Conservation (phyloP, 1,140 invertebrate genomes). For the Polyergus mexicanus region DNA sequence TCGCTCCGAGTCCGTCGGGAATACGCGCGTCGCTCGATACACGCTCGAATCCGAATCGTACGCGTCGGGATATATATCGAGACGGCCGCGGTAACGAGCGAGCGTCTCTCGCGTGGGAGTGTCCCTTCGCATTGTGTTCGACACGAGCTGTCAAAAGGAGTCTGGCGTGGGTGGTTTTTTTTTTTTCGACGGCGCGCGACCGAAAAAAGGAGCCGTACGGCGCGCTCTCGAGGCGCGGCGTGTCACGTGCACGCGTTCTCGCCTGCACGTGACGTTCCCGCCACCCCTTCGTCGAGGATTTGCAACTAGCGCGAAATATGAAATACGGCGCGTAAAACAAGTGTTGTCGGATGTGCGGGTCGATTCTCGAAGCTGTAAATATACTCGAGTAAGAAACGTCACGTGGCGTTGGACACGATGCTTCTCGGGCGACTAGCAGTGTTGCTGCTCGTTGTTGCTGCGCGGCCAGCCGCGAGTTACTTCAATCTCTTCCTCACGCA, state of each 20-base stretch:
- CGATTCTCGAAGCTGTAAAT: not conserved
- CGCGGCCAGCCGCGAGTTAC: slow-evolving; percentile 79
- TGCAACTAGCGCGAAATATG: slow-evolving; percentile 45
- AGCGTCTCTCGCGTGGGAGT: slow-evolving; percentile 43
- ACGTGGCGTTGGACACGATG: slow-evolving; percentile 72
- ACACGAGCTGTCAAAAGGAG: slow-evolving; percentile 67
- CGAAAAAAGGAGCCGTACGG: not conserved
- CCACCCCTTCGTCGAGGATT: not conserved
- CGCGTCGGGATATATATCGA: not conserved
- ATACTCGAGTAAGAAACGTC: slow-evolving; percentile 55
- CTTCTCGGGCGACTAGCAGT: slow-evolving; percentile 67
- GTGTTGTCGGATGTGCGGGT: slow-evolving; percentile 45
- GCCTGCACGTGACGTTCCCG: not conserved
- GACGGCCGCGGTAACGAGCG: not conserved
- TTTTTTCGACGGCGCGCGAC: not conserved
- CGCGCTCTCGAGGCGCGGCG: slow-evolving; percentile 14
- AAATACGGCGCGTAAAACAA: slow-evolving; percentile 39
- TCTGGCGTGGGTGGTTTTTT: not conserved
- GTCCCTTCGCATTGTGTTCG: not conserved
- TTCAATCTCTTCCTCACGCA: slow-evolving; percentile 85
- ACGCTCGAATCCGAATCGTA: no score
- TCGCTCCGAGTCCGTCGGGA: not conserved
- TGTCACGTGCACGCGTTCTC: slow-evolving; percentile 58
- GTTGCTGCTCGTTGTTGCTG: slow-evolving; percentile 74
- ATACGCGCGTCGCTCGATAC: not conserved